A percentile compares a stretch with the other conserved stretches of the same genome.
These are phyloP conservation scores for zebrafish (Danio rerio) DNA, from an alignment of 2,113 vertebrate species.

Conservation along the genomic window GRCz12tu NC_133195.1:4000001-4000500, in stretches of 20 bases:
- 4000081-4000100: too few relatives aligned
- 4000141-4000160: too few relatives aligned
- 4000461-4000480: not conserved
- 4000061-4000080: too few relatives aligned
- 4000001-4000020: too few relatives aligned
- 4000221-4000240: not conserved
- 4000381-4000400: not conserved
- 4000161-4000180: too few relatives aligned
- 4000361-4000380: not conserved
- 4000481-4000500: not conserved
- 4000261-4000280: not conserved
- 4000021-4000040: too few relatives aligned
- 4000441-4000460: too few relatives aligned
- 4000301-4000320: not conserved
- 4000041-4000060: too few relatives aligned
- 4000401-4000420: not conserved
- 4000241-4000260: not conserved
- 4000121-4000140: too few relatives aligned
- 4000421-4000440: not conserved
- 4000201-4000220: not conserved
- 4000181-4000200: too few relatives aligned
- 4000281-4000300: not conserved
- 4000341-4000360: not conserved
- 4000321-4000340: not conserved
- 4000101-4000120: too few relatives aligned